Conservation (phyloP, 2,797 vertebrate genomes). For the Cryptoprocta ferox region DNA sequence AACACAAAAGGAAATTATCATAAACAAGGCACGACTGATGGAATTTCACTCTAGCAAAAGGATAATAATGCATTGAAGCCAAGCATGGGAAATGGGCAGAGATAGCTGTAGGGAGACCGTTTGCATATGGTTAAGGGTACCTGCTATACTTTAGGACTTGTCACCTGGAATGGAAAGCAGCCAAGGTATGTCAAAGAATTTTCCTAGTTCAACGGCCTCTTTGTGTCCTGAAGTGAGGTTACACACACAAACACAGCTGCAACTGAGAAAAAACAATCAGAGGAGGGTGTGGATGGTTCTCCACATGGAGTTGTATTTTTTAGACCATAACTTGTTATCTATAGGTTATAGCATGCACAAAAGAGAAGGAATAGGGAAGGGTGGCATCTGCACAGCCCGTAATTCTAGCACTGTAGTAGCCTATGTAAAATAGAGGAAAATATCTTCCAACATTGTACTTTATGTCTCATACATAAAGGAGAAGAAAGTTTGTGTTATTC, state of each 20-base stretch:
- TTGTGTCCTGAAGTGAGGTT: background rate
- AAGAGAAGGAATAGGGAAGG: background rate
- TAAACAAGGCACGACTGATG: background rate
- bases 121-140: constrained; percentile 6
- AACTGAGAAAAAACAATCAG: background rate
- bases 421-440: background rate
- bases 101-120: background rate
- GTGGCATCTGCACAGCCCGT: background rate
- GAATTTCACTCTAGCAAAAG: background rate
- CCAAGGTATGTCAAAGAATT: constrained; percentile 44
- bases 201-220: constrained; percentile 43
- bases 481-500: background rate
- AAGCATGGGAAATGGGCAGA: background rate
- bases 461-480: background rate
- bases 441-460: background rate
- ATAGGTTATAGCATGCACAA: background rate
- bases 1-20: background rate
- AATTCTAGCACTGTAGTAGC: too few relatives aligned
- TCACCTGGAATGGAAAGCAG: constrained; percentile 44
- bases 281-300: background rate
- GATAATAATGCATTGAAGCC: background rate
- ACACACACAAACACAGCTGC: constrained; percentile 22
- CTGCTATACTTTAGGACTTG: constrained; percentile 26
- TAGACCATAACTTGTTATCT: constrained; percentile 1
- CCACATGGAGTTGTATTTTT: background rate